Percentiles rank a stretch among this genome's conserved stretches.
Conservation (phyloP, 2,797 vertebrate genomes). For the Heterohyrax brucei region DNA sequence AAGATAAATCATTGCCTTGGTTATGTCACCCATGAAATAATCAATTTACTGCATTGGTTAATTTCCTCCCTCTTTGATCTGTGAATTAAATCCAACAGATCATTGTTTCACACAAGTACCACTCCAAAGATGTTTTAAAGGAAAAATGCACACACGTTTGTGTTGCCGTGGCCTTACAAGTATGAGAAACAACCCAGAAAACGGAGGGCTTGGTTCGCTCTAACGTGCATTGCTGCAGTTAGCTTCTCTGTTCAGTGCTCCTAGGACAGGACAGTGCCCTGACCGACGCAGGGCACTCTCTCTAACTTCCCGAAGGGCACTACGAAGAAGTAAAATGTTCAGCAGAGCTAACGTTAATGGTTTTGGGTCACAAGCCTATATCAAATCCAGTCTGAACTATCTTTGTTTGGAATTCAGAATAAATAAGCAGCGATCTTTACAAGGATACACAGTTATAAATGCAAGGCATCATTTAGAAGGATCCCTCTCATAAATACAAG, state of each 20-base stretch:
- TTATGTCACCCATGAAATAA: slow-evolving; percentile 95
- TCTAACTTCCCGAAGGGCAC: slow-evolving; percentile 85
- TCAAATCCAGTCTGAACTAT: slow-evolving; percentile 78
- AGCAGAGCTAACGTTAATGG: slow-evolving; percentile 81
- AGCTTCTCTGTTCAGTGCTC: slow-evolving; percentile 81
- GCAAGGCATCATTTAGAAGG: slow-evolving; percentile 78
- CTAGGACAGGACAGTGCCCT: slow-evolving; percentile 77
- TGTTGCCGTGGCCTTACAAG: slow-evolving; percentile 82
- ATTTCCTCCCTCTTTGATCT: slow-evolving; percentile 94
- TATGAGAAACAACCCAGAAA: slow-evolving; percentile 82
- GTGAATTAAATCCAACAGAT: slow-evolving; percentile 93
- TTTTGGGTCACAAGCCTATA: slow-evolving; percentile 81
- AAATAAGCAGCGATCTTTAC: slow-evolving; percentile 75
- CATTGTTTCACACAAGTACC: slow-evolving; percentile 91
- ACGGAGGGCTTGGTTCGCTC: slow-evolving; percentile 63
- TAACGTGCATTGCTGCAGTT: slow-evolving; percentile 83
- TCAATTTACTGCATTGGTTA: slow-evolving; percentile 95
- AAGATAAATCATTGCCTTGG: slow-evolving; percentile 95
- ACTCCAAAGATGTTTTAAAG: slow-evolving; percentile 88
- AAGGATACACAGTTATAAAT: slow-evolving; percentile 70
- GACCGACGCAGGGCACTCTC: slow-evolving; percentile 81
- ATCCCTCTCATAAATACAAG: slow-evolving; percentile 68
- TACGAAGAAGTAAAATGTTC: slow-evolving; percentile 81
- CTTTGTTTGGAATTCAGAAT: slow-evolving; percentile 75
- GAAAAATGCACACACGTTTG: slow-evolving; percentile 86